Conservation (phyloP, 2,113 vertebrate genomes). For the Pitta sordida region DNA sequence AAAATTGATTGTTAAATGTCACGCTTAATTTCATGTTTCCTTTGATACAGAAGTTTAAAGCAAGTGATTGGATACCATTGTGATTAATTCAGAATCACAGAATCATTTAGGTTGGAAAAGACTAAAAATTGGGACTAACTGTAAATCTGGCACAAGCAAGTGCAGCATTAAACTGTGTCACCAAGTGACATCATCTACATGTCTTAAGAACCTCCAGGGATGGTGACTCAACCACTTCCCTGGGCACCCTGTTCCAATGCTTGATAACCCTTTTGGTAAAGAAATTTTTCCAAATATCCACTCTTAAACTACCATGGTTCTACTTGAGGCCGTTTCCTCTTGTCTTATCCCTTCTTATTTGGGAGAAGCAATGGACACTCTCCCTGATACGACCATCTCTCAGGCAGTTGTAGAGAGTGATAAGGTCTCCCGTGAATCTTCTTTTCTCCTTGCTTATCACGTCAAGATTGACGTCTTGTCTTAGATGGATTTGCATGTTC, state of each 20-base stretch:
- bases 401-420: background rate
- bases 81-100: background rate
- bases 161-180: background rate
- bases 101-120: background rate
- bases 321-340: background rate
- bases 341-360: background rate
- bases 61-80: background rate
- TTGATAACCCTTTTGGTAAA: background rate
- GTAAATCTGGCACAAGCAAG: background rate
- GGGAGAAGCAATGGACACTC: background rate
- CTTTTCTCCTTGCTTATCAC: background rate
- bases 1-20: background rate
- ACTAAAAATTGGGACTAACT: background rate
- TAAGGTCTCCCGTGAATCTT: background rate
- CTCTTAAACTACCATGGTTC: background rate
- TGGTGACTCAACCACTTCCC: background rate
- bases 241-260: background rate
- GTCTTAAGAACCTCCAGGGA: background rate
- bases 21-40: background rate
- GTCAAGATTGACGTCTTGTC: background rate
- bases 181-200: fast-evolving
- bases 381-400: background rate
- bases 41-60: background rate
- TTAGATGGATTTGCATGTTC: background rate
- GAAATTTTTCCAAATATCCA: background rate